Evolutionary conservation across 37 sponge, comb jelly and placozoan species (phyloP).

Genomic region (Mnemiopsis leidyi): DNA sequence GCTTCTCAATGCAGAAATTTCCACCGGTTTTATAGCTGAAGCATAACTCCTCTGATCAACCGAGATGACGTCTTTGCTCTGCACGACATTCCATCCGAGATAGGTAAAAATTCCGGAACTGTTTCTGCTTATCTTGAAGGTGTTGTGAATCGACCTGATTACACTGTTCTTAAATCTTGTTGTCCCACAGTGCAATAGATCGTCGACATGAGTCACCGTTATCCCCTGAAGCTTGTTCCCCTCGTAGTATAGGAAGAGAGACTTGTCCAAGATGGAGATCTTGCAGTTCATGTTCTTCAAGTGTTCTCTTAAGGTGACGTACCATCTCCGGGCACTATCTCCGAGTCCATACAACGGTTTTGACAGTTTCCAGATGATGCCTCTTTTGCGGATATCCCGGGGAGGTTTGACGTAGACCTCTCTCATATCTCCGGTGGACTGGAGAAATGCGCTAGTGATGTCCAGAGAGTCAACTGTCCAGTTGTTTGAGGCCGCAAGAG

Average conservation of each 20-base stretch:
- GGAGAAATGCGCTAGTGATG: neutral
- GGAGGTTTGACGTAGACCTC: neutral
- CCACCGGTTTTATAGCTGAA: neutral
- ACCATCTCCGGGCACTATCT: neutral
- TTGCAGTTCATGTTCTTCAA: neutral
- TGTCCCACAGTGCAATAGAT: neutral
- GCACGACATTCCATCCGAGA: neutral
- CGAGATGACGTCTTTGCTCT: neutral
- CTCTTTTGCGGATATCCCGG: neutral
- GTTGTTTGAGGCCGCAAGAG: neutral
- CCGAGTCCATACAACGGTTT: neutral
- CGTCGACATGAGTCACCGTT: neutral
- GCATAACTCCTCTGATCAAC: neutral
- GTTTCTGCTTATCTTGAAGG: neutral
- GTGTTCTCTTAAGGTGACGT: neutral
- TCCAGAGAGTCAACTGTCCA: neutral
- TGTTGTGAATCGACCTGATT: neutral
- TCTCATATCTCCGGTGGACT: neutral
- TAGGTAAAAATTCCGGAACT: neutral
- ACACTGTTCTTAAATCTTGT: neutral
- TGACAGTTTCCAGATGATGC: neutral
- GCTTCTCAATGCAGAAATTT: neutral
- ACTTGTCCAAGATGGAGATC: neutral
- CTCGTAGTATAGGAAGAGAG: neutral
- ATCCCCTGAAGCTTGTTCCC: neutral